Percentiles rank a stretch among this genome's conserved stretches.
Conservation (phyloP, 2,888 invertebrate genomes). For the Cantharis rufa region DNA sequence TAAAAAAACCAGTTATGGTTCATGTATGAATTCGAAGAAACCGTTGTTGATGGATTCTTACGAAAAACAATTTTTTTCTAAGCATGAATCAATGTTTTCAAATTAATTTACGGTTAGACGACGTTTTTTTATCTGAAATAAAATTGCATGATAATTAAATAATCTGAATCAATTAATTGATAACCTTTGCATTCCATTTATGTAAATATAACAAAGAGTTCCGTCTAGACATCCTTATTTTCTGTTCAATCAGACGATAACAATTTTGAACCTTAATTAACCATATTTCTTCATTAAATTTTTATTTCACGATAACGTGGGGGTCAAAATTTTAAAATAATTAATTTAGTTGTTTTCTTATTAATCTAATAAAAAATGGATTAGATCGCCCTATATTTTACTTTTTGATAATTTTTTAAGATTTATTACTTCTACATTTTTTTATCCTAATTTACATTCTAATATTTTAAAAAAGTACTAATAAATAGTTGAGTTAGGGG, state of each 20-base stretch:
- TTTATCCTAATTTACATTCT: neutral
- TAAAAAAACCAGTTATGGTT: no score
- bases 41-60: no score
- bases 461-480: no score
- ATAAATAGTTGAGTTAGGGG: no score
- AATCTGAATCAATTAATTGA: neutral
- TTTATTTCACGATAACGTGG: neutral
- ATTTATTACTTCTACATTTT: neutral
- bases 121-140: neutral
- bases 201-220: neutral
- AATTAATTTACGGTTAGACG: neutral
- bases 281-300: neutral
- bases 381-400: neutral
- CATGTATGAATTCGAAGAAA: no score
- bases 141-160: neutral
- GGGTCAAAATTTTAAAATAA: neutral
- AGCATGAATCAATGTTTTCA: neutral
- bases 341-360: neutral
- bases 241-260: neutral
- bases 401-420: neutral
- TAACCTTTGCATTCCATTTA: neutral
- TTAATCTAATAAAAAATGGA: neutral
- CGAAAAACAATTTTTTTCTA: neutral
- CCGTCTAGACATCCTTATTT: slow-evolving; percentile 3
- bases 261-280: neutral